phyloP scores from a whole-genome alignment of 2,888 invertebrate species.

The Microplitis deprimator region DNA sequence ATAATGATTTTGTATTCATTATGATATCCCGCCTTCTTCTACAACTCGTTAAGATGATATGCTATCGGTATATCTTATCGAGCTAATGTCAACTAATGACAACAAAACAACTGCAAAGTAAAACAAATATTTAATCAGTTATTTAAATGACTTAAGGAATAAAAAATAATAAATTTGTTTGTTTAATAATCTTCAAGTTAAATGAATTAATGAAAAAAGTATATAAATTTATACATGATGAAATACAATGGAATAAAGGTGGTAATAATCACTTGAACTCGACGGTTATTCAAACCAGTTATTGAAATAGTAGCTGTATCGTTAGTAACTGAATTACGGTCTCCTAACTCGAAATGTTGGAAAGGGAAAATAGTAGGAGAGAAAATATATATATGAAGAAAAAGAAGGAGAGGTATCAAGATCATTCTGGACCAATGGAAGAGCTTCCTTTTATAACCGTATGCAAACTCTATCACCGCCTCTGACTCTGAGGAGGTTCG shows the following conservation, averaged over 20 bases:
- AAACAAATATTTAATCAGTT: no score
- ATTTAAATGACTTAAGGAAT: no score
- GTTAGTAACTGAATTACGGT: slow-evolving; percentile 11
- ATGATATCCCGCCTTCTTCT: slow-evolving; percentile 27
- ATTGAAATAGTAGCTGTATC: neutral
- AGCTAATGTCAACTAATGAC: no score
- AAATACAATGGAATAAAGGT: no score
- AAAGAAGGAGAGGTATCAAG: slow-evolving; percentile 54
- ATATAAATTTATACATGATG: no score
- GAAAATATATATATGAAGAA: slow-evolving; percentile 43
- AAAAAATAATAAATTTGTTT: no score
- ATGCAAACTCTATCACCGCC: slow-evolving; percentile 69
- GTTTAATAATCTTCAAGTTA: no score
- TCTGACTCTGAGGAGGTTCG: slow-evolving; percentile 56
- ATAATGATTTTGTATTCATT: slow-evolving; percentile 56
- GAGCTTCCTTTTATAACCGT: slow-evolving; percentile 62
- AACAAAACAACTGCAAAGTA: no score
- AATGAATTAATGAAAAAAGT: no score
- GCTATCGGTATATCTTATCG: neutral
- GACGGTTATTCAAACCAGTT: neutral
- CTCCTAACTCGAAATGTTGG: slow-evolving; percentile 23
- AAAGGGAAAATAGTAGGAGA: slow-evolving; percentile 52
- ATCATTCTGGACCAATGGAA: slow-evolving; percentile 67
- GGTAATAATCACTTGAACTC: neutral
- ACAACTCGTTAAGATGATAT: neutral